Evolutionary conservation across 1,140 invertebrate genomes (phyloP), one percentile per base, ranked within the genome.

Genomic region (Aethina tumida): DNA sequence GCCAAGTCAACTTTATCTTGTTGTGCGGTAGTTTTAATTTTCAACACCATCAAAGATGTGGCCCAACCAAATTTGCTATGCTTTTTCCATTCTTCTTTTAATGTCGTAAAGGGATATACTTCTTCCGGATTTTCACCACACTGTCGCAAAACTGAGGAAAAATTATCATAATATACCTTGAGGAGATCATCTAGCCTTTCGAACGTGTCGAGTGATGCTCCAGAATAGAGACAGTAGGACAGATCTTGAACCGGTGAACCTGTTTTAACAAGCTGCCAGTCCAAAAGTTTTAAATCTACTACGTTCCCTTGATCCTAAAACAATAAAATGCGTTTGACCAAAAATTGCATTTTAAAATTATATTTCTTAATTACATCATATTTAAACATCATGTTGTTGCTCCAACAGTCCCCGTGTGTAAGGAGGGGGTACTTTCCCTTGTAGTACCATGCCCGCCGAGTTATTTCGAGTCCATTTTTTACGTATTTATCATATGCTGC

Each of bases 171-270:
- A 55, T 78, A 78, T 5, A 69, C 47, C 22, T 73, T 41, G 1
- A 78, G 26, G 9, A 74, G 52, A 16, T 59, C 27, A 6, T 69
- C 49, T 20, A 69, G 68, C 38, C 60, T 37, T 17, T 52, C 39
- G 7, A 73, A 56, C 19, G 74, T 60, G 6, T 60, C 44, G 33
- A 62, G 49, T n/a, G 68, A 63, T 0, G 71, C 68, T 34, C 65
- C 67, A 41, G 66, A 66, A 39, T 70, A 75, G 3, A 77, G 55
- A 34, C 68, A 72, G 42, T 75, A 74, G 0, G 66, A 63, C 20
- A 78, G 42, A 41, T 77, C 75, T 0, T 64, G 65, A 2, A 70
- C 63, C 3, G 75, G 74, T 3, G 71, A 74, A 2, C 66, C 64
- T 38, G 67, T 67, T 4, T 68, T 57, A 7, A 58, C 50, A 5